These are phyloP conservation scores for Gorsachius goisagi DNA, from an alignment of 2,113 vertebrate genomes.

Conservation along the genomic window DNA sequence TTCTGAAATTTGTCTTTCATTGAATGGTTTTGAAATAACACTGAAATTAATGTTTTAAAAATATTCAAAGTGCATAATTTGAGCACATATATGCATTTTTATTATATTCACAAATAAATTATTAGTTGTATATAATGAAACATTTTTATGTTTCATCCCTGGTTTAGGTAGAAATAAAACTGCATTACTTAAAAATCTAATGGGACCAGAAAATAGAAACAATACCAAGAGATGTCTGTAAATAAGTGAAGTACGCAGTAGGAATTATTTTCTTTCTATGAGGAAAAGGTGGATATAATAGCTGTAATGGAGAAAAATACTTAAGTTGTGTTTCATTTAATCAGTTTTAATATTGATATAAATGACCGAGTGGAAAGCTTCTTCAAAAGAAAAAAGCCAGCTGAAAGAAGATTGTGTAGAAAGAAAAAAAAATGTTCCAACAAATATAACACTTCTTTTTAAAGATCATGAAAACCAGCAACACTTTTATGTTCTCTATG, in stretches of 20 bases:
- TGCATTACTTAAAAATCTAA: not conserved
- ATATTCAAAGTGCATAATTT: not conserved
- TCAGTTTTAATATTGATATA: not conserved
- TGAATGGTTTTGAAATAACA: not conserved
- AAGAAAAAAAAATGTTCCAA: not conserved
- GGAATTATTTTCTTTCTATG: not conserved
- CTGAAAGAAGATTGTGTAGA: not conserved
- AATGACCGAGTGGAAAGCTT: not conserved
- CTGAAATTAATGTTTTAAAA: not conserved
- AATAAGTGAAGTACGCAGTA: not conserved
- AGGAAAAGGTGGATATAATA: not conserved
- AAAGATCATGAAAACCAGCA: not conserved
- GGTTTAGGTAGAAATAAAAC: not conserved
- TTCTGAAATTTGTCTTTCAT: not conserved
- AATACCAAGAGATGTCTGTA: not conserved
- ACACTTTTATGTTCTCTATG: fast-evolving
- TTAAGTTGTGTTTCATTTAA: not conserved
- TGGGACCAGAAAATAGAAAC: not conserved
- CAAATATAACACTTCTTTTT: not conserved
- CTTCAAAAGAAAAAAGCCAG: not conserved
- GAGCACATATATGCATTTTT: not conserved
- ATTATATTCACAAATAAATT: not conserved
- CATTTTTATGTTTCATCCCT: not conserved
- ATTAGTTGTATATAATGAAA: not conserved
- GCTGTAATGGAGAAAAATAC: not conserved